Percentiles rank a stretch among this genome's conserved stretches.
phyloP scores from a whole-genome alignment of 1,140 invertebrate species.

The Oedothorax gibbosus region DNA sequence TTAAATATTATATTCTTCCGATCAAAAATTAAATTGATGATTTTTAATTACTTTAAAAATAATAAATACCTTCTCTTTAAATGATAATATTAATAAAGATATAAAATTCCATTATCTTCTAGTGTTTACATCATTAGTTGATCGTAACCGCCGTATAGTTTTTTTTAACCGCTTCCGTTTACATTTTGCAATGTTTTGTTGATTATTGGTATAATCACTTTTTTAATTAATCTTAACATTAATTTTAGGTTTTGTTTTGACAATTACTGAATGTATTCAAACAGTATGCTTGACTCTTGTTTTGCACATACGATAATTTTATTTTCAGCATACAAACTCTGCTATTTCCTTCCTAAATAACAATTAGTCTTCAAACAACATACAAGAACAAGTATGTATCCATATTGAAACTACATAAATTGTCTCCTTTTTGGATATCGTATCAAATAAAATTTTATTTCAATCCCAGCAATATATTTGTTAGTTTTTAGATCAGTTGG shows the following conservation, averaged over 20 bases:
- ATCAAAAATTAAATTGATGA: no score
- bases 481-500: no score
- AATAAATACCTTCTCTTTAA: background rate
- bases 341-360: no score
- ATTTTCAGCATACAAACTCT: background rate
- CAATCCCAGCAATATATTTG: no score
- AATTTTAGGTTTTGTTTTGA: background rate
- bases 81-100: background rate
- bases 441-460: no score
- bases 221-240: constrained; percentile 27
- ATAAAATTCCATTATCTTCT: background rate
- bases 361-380: no score
- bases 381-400: no score
- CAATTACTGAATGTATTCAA: background rate
- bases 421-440: no score
- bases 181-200: constrained; percentile 35
- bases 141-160: background rate
- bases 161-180: constrained; percentile 39
- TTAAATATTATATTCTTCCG: no score
- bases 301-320: background rate
- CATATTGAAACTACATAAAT: no score
- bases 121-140: background rate
- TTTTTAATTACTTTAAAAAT: background rate
- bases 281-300: background rate
- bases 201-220: constrained; percentile 16